phyloP scores from a whole-genome alignment of 2,888 invertebrate genomes.

The Rhingia rostrata region DNA sequence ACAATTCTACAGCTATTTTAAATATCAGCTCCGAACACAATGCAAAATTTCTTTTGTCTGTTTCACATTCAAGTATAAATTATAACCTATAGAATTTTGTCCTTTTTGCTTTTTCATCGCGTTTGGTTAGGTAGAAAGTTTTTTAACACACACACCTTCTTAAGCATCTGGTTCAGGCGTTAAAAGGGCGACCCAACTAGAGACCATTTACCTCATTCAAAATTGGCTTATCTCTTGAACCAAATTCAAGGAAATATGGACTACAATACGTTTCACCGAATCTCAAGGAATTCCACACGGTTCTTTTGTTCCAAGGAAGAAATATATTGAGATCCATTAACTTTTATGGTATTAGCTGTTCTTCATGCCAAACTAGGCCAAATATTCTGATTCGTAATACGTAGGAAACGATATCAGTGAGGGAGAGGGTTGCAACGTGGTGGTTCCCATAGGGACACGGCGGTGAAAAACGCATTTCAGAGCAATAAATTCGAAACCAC shows the following conservation, averaged over 20 bases:
- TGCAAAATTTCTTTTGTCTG: conserved; percentile 2
- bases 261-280: conserved; percentile 20
- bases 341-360: conserved; percentile 31
- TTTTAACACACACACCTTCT: neutral
- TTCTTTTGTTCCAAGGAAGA: conserved; percentile 32
- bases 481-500: conserved; percentile 66
- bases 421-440: neutral
- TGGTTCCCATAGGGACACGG: neutral
- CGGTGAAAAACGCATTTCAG: conserved; percentile 53
- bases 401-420: conserved; percentile 43
- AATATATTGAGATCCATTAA: conserved; percentile 47
- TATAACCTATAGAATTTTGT: conserved; percentile 20
- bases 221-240: neutral
- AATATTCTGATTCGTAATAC: conserved; percentile 40
- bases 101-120: neutral
- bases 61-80: conserved; percentile 7
- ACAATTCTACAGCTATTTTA: neutral
- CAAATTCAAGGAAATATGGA: neutral
- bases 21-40: neutral
- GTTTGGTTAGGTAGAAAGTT: neutral
- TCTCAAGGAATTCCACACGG: conserved; percentile 7
- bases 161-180: conserved; percentile 24
- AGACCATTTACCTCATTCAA: conserved; percentile 5
- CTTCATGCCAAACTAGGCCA: conserved; percentile 47
- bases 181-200: neutral